Evolutionary conservation across 2,888 invertebrate species (phyloP).

Genomic region (Anoplius nigerrimus): DNA sequence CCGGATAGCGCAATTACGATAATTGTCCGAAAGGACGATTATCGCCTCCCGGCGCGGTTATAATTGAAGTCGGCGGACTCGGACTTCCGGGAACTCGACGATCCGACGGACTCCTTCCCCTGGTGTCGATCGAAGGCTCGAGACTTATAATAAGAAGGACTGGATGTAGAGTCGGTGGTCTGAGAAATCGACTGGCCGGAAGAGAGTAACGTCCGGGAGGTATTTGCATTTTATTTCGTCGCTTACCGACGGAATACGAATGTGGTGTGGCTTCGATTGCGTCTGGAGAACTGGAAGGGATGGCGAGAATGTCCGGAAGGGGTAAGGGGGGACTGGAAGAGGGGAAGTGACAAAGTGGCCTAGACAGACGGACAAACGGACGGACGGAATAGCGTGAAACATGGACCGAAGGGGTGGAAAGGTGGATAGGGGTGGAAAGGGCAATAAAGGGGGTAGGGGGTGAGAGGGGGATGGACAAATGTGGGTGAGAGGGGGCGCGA

Average conservation of each 20-base stretch:
- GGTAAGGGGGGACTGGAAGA: conserved; percentile 9
- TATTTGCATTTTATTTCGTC: conserved; percentile 58
- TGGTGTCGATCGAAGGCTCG: no score
- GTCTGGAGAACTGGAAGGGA: conserved; percentile 13
- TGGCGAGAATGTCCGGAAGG: conserved; percentile 4
- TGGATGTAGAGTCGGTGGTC: neutral
- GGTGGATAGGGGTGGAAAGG: neutral
- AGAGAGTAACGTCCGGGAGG: neutral
- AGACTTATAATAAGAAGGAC: no score
- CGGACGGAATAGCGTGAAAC: conserved; percentile 32
- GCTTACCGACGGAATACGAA: conserved; percentile 44
- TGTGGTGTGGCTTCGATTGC: conserved; percentile 17
- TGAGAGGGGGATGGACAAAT: conserved; percentile 9
- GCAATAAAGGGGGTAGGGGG: neutral
- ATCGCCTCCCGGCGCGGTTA: no score
- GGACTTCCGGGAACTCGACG: no score
- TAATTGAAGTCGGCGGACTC: no score
- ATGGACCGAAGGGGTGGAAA: conserved; percentile 4
- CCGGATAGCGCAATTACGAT: no score
- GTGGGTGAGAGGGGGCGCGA: neutral
- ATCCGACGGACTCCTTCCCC: no score
- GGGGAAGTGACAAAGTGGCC: conserved; percentile 4
- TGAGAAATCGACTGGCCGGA: neutral
- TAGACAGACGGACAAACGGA: conserved; percentile 22
- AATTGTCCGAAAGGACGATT: no score